Base-by-base conservation (phyloP, 1,140 invertebrate genomes). In the Drosophila leontia region DNA sequence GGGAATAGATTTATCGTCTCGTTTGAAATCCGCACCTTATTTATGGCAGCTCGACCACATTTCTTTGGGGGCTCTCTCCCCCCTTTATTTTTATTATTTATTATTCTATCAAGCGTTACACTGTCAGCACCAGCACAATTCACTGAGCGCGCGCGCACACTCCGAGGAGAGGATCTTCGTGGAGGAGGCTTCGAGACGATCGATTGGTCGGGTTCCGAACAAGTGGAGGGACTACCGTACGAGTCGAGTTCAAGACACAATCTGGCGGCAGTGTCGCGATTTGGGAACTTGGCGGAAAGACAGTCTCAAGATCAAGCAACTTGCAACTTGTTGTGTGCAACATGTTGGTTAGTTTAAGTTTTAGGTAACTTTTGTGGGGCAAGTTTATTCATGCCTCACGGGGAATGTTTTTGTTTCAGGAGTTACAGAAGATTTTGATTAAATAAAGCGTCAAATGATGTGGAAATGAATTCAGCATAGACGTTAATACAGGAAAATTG, bases 21-120 rank as follows among this genome's bases (percentile, higher is more conserved):
- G 74, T 78, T 78, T 77, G 50, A 56, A 60, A 78, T 42, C 75
- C 75, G 57, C 75, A 78, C 75, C 76, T 78, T 78, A 78, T 78
- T 78, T 78, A 78, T 78, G 75, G 63, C 63, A 77, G 48, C 63
- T 59, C 42, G 56, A 44, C 47, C 62, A 77, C 75, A 78, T 77
- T 77, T 59, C 75, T 77, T 26, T 56, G 41, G 39, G 41, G 44
- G n/a, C 29, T 71, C 41, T 50, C 69, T 32, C 70, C 56, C 56
- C 55, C 50, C 37, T 41, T 72, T 51, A 45, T 57, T 57, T 37
- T 70, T 78, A 78, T 78, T 78, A 78, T 78, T 78, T 78, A 77
- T 78, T 78, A 78, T 78, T 78, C 75, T 78, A 78, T 78, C 72
- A 77, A 78, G 75, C 50, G 65, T 78, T 78, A 70, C 56, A 69